These are phyloP conservation scores for Argyra leucocephala DNA, from an alignment of 2,888 invertebrate genomes.

Conservation along the genomic window DNA sequence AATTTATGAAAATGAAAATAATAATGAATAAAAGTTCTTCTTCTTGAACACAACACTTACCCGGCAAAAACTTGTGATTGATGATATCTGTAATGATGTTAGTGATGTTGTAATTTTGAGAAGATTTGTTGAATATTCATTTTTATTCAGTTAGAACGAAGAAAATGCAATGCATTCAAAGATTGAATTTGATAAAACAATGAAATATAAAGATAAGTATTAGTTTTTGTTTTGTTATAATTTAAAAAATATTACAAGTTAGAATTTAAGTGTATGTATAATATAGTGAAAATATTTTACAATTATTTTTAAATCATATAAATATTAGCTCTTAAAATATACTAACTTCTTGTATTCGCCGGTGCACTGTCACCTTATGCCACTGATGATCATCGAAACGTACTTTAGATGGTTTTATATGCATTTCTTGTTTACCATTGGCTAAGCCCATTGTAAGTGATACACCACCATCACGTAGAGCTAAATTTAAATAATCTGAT, in stretches of 20 bases:
- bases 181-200: conserved; percentile 3
- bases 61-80: conserved; percentile 78
- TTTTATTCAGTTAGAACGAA: background rate
- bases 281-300: no score
- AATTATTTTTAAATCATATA: no score
- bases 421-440: conserved; percentile 80
- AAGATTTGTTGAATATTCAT: background rate
- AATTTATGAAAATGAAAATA: no score
- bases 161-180: background rate
- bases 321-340: background rate
- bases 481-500: conserved; percentile 80
- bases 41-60: conserved; percentile 47
- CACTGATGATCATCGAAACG: conserved; percentile 94
- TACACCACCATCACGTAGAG: conserved; percentile 79
- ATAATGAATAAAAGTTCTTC: background rate
- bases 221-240: background rate
- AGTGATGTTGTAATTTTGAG: background rate
- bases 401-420: conserved; percentile 76
- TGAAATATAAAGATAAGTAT: conserved; percentile 8
- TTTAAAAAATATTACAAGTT: background rate
- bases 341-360: conserved; percentile 81
- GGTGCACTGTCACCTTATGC: conserved; percentile 84
- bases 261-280: no score
- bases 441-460: conserved; percentile 83
- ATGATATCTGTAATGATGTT: conserved; percentile 61